Evolutionary conservation across 2,888 invertebrate species (phyloP), one percentile per base, ranked within the genome.

Genomic region (Philereme transversata): DNA sequence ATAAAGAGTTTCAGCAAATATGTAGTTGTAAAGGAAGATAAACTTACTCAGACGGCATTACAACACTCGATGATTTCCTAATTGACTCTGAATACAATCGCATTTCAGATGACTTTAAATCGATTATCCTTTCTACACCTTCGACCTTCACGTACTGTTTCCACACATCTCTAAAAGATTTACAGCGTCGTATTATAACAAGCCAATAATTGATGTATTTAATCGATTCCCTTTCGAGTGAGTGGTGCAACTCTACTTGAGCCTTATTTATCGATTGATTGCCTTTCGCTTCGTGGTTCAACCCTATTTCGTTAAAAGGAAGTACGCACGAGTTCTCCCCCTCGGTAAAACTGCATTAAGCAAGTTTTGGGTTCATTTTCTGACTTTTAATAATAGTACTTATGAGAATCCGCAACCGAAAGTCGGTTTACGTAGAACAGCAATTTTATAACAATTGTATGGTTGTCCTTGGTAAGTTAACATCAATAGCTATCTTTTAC

Each of bases 311-410:
- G 57, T 62, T 67, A 57, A 70, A 71, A 79, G 82, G 84, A 83
- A 81, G 74, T 77, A 79, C 81, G 83, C 81, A 75, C 74, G 75
- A 78, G 70, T 83, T 79, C 70, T 70, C 79, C 75, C 84, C 84
- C 84, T 78, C 70, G 56, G 71, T 72, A 45, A 38, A 49, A 64
- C 36, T 53, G 46, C 35, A 50, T 49, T 59, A 52, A 56, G 55
- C 9, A 36, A 47, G 54, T 51, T 59, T 60, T 41, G 63, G 44
- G 55, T 45, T 46, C 57, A 34, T 51, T 54, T 54, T 58, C 22
- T 51, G 44, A 55, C 51, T 58, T 58, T 48, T 47, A 58, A 47
- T 48, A 47, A 51, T 43, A 41, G 6, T 6, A 6, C 5, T 5
- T 45, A 44, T 49, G 33, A 44, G 5, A 33, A 57, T 49, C n/a